Conservation (phyloP, 2,888 invertebrate species). For the Drosophila multiciliata region DNA sequence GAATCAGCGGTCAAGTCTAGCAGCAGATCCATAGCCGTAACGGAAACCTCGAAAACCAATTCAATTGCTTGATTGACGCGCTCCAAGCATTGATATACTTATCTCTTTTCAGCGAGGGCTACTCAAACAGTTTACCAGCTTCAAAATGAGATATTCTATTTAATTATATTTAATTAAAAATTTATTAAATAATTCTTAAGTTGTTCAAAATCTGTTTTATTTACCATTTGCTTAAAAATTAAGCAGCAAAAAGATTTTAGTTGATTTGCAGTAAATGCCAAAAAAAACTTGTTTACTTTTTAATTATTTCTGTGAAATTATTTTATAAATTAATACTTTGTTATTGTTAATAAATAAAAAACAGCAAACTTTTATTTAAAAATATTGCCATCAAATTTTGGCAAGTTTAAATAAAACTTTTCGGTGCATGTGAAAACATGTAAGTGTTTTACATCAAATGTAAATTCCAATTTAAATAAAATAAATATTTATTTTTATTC, state of each 20-base stretch:
- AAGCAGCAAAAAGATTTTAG: neutral
- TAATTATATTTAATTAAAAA: fast-evolving
- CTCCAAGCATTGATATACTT: constrained; percentile 19
- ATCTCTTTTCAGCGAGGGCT: constrained; percentile 24
- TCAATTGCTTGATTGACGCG: constrained; percentile 62
- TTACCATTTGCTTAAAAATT: neutral
- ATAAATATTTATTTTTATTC: neutral
- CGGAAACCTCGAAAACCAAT: constrained; percentile 69
- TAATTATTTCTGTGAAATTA: neutral
- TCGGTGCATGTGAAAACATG: neutral
- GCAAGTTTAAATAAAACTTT: neutral
- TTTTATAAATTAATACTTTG: neutral
- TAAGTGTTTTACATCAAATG: neutral
- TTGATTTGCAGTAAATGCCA: neutral
- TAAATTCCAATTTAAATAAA: neutral
- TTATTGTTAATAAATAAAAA: neutral
- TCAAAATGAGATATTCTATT: neutral
- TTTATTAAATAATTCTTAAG: neutral
- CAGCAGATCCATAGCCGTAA: constrained; percentile 31
- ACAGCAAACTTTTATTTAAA: neutral
- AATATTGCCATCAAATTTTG: neutral
- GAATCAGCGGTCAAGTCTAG: constrained; percentile 35
- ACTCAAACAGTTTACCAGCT: neutral
- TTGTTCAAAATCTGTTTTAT: neutral
- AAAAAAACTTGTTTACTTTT: neutral